These are phyloP conservation scores for Xenopus tropicalis DNA, from an alignment of 2,113 vertebrate species.

Conservation along the genomic window UCB_Xtro_10.0 CM004451.2:73756001-73756500, in stretches of 20 bases:
- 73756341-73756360: no score
- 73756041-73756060: not conserved
- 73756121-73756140: conserved; percentile 15
- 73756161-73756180: conserved; percentile 21
- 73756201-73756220: conserved; percentile 34
- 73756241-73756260: no score
- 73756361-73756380: no score
- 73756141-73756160: conserved; percentile 14
- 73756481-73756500: no score
- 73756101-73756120: conserved; percentile 23
- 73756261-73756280: not conserved
- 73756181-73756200: conserved; percentile 27
- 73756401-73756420: no score
- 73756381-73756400: no score
- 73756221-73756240: conserved; percentile 32
- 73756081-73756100: conserved; percentile 30
- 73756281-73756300: conserved; percentile 6
- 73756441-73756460: no score
- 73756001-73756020: not conserved
- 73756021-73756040: not conserved
- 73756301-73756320: conserved; percentile 6
- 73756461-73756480: no score
- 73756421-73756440: no score
- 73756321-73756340: no score
- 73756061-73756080: conserved; percentile 11